Base-by-base conservation (phyloP, 2,797 vertebrate species). In the Sebastes paucispinis region DNA sequence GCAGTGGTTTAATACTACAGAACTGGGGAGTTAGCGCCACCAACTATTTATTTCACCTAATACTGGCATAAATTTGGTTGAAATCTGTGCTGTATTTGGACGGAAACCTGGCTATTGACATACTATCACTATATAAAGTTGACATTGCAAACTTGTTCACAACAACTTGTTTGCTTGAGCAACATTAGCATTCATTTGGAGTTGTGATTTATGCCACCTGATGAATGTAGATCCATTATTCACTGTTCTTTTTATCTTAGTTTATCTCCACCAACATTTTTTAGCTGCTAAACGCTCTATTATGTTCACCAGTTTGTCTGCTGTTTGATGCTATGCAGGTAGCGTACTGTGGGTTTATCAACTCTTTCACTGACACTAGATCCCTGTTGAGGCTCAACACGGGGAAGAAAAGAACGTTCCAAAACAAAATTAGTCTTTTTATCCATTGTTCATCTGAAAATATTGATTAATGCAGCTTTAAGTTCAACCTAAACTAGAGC, bases 221-320 rank as follows among this genome's bases (percentile, higher is more conserved):
- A 50, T 0, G 3, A 50, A 50, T 50, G 47, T 50, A 0, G 1
- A 50, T 0, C 18, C 18, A 18, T 50, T 4, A 20, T 0, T 0
- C 47, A 50, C 7, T 50, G 47, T 50, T 50, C 16, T 18, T 50
- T 50, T 50, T 2, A 50, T 0, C 47, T 52, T 52, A 52, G 47
- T 9, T 52, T 4, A 52, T 52, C 47, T 52, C 47, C 18, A 52
- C 47, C 47, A 52, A 52, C 18, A 52, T 52, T n/a, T 20, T 20
- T 52, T 52, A 52, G 47, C 0, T 0, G 18, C 47, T 52, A 52
- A 52, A 52, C 47, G 8, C 47, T 52, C 47, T 4, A 20, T 20
- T 20, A 52, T 52, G 47, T 52, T 2, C 4, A 52, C 47, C 18
- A 52, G 47, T 52, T 52, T 52, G 47, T 2, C 47, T 52, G 47